Evolutionary conservation across 2,113 vertebrate genomes (phyloP).

Genomic region (Lycaon pictus): DNA sequence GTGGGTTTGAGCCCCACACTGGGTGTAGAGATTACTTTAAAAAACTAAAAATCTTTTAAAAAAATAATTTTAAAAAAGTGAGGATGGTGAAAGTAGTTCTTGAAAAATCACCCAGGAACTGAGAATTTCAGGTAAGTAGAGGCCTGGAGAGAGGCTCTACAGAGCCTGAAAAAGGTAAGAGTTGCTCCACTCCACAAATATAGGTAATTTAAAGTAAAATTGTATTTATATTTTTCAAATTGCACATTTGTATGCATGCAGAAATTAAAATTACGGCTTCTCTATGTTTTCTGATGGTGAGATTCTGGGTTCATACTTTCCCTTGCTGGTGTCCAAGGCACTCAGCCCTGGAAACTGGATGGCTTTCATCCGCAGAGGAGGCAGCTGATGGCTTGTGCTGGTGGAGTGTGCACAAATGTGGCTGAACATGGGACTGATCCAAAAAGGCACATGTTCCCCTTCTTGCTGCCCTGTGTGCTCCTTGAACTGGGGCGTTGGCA

Average conservation of each 20-base stretch:
- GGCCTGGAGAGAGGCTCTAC: not conserved
- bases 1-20: not conserved
- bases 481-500: conserved; percentile 32
- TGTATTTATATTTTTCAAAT: not conserved
- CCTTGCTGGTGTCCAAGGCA: not conserved
- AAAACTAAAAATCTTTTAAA: not conserved
- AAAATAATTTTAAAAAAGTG: not conserved
- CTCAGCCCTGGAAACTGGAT: not conserved
- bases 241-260: not conserved
- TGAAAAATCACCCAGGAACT: not conserved
- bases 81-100: conserved; percentile 20
- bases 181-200: not conserved
- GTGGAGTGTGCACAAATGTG: not conserved
- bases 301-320: not conserved
- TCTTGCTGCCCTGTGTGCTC: not conserved
- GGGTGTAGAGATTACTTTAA: not conserved
- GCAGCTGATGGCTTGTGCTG: conserved; percentile 21
- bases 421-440: not conserved
- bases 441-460: conserved; percentile 30
- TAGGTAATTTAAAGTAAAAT: not conserved
- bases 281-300: not conserved
- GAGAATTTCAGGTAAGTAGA: not conserved
- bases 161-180: not conserved
- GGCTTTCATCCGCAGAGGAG: conserved; percentile 42
- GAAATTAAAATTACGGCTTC: not conserved